Evolutionary conservation across 2,888 invertebrate species (phyloP).

Genomic region (Heliconius cydno): DNA sequence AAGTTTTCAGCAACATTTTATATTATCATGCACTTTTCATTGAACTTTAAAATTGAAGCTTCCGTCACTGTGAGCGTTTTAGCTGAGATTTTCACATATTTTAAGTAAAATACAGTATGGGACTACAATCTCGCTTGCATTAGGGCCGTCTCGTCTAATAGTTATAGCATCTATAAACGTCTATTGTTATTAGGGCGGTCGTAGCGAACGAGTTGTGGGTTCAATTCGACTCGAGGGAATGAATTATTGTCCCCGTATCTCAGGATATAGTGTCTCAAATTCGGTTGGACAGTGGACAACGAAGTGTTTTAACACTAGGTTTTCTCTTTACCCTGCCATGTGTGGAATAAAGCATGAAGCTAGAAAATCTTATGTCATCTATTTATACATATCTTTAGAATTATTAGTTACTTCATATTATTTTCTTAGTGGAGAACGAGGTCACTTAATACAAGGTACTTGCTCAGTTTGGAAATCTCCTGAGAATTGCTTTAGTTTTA

Average conservation of each 20-base stretch:
- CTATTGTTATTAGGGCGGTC: not conserved
- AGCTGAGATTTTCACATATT: constrained; percentile 39
- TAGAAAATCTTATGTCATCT: not conserved
- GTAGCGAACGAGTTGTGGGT: not conserved
- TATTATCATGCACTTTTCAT: constrained; percentile 41
- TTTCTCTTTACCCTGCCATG: not conserved
- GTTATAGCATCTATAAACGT: constrained; percentile 20
- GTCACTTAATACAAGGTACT: too few relatives aligned
- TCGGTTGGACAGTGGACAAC: not conserved
- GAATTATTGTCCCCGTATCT: not conserved
- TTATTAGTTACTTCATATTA: too few relatives aligned
- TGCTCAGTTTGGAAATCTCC: too few relatives aligned
- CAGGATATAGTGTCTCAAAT: too few relatives aligned
- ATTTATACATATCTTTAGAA: too few relatives aligned
- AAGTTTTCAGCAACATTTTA: constrained; percentile 38
- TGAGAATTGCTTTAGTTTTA: too few relatives aligned
- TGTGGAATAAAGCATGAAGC: not conserved
- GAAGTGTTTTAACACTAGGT: not conserved
- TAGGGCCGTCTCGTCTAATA: constrained; percentile 32
- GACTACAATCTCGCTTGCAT: constrained; percentile 41
- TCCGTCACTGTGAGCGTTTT: constrained; percentile 39
- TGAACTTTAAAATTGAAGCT: constrained; percentile 45
- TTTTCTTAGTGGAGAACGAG: too few relatives aligned
- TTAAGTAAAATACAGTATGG: constrained; percentile 38
- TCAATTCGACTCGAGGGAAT: not conserved